Evolutionary conservation across 2,113 vertebrate genomes (phyloP).

Genomic region (Cyprinodon variegatus): DNA sequence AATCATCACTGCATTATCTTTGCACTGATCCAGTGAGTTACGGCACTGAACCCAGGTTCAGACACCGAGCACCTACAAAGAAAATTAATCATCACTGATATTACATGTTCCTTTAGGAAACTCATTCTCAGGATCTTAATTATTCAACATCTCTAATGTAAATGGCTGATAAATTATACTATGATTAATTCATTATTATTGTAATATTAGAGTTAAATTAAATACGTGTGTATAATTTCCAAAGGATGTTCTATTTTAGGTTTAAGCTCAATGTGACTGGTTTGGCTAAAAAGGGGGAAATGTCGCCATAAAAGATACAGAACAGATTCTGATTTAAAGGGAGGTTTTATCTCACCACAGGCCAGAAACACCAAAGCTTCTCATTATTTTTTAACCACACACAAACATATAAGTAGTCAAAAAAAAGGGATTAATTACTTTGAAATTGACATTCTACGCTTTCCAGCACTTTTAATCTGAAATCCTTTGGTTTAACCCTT

Average conservation of each 20-base stretch:
- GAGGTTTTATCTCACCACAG: conserved; percentile 18
- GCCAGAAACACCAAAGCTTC: conserved; percentile 36
- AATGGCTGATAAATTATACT: conserved; percentile 78
- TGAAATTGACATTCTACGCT: conserved; percentile 39
- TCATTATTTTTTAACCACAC: conserved; percentile 57
- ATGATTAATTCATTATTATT: conserved; percentile 79
- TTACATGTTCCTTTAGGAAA: conserved; percentile 70
- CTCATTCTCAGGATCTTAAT: conserved; percentile 74
- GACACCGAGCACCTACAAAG: conserved; percentile 7
- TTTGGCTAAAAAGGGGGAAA: conserved; percentile 38
- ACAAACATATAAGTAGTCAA: conserved; percentile 41
- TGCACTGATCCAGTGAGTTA: conserved; percentile 29
- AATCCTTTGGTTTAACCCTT: conserved; percentile 51
- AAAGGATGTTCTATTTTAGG: conserved; percentile 66
- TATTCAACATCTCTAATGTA: conserved; percentile 76
- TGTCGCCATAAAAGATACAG: conserved; percentile 54
- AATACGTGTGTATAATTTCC: conserved; percentile 69
- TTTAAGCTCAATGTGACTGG: conserved; percentile 13
- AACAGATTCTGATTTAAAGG: conserved; percentile 15
- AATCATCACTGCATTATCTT: conserved; percentile 36
- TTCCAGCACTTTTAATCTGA: conserved; percentile 49
- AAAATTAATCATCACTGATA: conserved; percentile 65
- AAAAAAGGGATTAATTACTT: conserved; percentile 67
- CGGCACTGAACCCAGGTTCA: conserved; percentile 9
- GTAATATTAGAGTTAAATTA: conserved; percentile 76